Percentiles rank a stretch among this genome's conserved stretches.
These are phyloP conservation scores for Patella vulgata DNA, from an alignment of 1,140 invertebrate species.

Conservation along the genomic window DNA sequence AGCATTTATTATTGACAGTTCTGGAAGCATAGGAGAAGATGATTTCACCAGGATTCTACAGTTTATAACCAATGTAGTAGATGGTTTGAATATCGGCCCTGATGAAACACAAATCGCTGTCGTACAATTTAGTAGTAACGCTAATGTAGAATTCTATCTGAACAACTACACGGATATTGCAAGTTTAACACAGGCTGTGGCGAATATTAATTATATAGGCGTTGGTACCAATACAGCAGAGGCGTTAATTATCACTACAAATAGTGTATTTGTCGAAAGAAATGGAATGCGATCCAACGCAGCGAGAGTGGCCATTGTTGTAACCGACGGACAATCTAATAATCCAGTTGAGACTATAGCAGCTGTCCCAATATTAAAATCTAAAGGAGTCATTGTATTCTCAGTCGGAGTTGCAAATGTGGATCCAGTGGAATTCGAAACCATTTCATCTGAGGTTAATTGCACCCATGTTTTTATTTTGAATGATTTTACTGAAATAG, in stretches of 20 bases:
- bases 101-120: conserved; percentile 28
- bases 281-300: conserved; percentile 15
- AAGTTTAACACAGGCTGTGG: conserved; percentile 18
- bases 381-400: too few species aligned
- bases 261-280: conserved; percentile 16
- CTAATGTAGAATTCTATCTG: too few species aligned
- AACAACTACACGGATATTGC: too few species aligned
- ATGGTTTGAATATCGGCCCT: conserved; percentile 18
- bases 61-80: conserved; percentile 27
- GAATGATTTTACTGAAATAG: conserved; percentile 34
- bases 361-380: too few species aligned
- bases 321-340: conserved; percentile 28
- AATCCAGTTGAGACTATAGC: too few species aligned
- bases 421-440: conserved; percentile 39
- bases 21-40: conserved; percentile 21
- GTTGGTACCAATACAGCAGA: conserved; percentile 22
- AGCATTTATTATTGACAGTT: conserved; percentile 36
- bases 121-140: conserved; percentile 17
- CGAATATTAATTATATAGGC: conserved; percentile 6
- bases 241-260: conserved; percentile 14
- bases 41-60: conserved; percentile 29
- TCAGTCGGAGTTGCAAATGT: too few species aligned
- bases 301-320: conserved; percentile 16
- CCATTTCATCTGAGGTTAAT: conserved; percentile 37
- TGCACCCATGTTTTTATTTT: conserved; percentile 47